Conservation (phyloP, 2,888 invertebrate species). For the Amblyteles armatorius region DNA sequence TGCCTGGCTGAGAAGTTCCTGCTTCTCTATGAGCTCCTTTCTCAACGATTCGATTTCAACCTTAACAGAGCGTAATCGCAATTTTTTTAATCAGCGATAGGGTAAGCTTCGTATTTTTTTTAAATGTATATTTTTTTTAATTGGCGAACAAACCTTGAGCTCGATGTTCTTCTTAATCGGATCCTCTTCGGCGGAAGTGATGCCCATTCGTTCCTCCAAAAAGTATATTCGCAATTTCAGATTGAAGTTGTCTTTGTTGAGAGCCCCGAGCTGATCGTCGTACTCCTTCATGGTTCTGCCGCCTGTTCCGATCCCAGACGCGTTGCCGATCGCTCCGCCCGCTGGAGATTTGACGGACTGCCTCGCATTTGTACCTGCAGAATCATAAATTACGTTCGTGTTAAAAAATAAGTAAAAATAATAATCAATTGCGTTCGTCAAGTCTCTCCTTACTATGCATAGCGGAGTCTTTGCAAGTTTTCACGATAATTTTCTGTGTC, state of each 20-base stretch:
- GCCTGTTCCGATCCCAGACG: conserved; percentile 75
- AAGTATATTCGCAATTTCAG: conserved; percentile 96
- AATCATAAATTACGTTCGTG: conserved; percentile 42
- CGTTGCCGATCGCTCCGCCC: conserved; percentile 50
- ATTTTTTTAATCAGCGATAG: neutral
- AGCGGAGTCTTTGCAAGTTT: conserved; percentile 32
- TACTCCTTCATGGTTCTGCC: conserved; percentile 95
- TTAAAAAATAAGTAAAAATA: conserved; percentile 28
- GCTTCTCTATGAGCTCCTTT: conserved; percentile 92
- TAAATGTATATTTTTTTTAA: neutral
- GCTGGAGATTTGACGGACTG: conserved; percentile 76
- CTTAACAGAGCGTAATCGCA: conserved; percentile 84
- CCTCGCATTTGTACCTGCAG: conserved; percentile 76
- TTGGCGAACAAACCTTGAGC: conserved; percentile 85
- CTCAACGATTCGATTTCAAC: conserved; percentile 91
- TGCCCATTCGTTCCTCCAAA: conserved; percentile 93
- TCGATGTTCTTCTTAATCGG: conserved; percentile 89
- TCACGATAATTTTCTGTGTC: conserved; percentile 38
- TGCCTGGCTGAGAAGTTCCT: conserved; percentile 93
- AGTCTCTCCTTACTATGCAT: conserved; percentile 56
- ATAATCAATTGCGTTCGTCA: neutral
- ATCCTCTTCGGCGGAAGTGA: conserved; percentile 89
- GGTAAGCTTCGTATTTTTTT: neutral
- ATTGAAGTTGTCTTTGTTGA: conserved; percentile 97
- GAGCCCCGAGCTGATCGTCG: conserved; percentile 92